Evolutionary conservation across 53 echinoderm and acorn worm genomes (phyloP).

Genomic region (Echinometra lucunter): DNA sequence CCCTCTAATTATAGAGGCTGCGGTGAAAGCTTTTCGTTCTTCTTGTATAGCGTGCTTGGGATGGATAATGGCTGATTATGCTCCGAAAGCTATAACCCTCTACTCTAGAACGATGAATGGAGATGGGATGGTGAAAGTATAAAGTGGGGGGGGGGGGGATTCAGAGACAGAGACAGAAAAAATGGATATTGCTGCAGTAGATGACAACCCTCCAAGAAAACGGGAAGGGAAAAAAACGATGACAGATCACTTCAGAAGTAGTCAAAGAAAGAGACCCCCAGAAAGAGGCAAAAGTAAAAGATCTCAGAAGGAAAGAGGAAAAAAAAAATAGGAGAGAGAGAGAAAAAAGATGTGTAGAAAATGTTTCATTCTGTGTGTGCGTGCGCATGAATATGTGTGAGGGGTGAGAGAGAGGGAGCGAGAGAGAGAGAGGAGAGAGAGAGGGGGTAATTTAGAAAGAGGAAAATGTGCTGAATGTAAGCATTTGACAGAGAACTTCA

Average conservation of each 20-base stretch:
- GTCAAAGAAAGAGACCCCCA: no score
- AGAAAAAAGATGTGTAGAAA: no score
- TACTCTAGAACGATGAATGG: background rate
- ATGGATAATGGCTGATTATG: background rate
- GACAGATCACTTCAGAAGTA: no score
- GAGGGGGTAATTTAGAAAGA: background rate
- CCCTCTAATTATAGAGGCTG: slow-evolving; percentile 50
- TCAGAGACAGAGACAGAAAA: background rate
- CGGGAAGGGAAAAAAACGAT: no score
- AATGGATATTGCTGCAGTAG: no score
- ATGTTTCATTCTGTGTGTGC: no score
- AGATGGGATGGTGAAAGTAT: background rate
- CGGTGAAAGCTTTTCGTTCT: background rate
- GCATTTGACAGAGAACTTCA: slow-evolving; percentile 39
- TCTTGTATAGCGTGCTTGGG: background rate
- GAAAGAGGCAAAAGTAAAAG: no score
- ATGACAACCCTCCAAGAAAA: no score
- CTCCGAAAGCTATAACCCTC: background rate
- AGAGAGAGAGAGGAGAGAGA: background rate
- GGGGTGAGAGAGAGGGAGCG: background rate
- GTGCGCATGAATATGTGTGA: background rate
- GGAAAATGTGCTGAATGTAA: slow-evolving; percentile 26
- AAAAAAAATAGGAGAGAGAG: no score
- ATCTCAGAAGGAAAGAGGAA: no score
- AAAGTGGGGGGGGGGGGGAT: background rate